A percentile compares a stretch with the other conserved stretches of the same genome.
Evolutionary conservation across 2,113 vertebrate genomes (phyloP).

Genomic region (Gymnarchus niloticus): DNA sequence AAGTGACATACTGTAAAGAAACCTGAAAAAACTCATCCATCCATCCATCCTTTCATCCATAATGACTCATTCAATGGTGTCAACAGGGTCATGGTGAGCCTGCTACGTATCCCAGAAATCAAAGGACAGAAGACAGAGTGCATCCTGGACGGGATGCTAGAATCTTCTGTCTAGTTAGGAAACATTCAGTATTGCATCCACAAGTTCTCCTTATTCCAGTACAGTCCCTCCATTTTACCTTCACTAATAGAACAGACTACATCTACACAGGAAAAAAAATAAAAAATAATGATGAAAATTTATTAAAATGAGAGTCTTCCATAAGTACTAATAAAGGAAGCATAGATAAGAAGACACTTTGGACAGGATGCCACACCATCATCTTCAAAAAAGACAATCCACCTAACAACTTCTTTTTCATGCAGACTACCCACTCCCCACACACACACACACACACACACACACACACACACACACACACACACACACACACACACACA

Average conservation of each 20-base stretch:
- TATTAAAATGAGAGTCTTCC: neutral
- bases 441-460: too few relatives aligned
- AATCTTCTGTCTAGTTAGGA: neutral
- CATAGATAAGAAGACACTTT: neutral
- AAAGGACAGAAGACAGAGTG: neutral
- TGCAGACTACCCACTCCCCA: too few relatives aligned
- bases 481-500: too few relatives aligned
- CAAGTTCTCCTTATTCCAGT: neutral
- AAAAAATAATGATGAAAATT: neutral
- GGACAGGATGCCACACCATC: neutral
- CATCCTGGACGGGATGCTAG: neutral
- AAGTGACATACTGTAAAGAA: neutral
- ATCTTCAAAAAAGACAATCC: too few relatives aligned
- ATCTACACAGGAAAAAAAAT: too few relatives aligned
- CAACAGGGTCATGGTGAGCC: neutral
- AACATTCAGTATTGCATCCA: neutral
- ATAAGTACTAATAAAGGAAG: neutral
- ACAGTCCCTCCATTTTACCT: too few relatives aligned
- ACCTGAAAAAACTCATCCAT: neutral
- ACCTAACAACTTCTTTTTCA: too few relatives aligned
- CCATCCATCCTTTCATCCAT: neutral
- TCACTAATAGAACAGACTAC: too few relatives aligned
- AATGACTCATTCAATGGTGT: neutral
- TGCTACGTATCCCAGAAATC: neutral
- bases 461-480: too few relatives aligned